phyloP scores from a whole-genome alignment of 2,113 vertebrate genomes.

The Ginglymostoma cirratum region DNA sequence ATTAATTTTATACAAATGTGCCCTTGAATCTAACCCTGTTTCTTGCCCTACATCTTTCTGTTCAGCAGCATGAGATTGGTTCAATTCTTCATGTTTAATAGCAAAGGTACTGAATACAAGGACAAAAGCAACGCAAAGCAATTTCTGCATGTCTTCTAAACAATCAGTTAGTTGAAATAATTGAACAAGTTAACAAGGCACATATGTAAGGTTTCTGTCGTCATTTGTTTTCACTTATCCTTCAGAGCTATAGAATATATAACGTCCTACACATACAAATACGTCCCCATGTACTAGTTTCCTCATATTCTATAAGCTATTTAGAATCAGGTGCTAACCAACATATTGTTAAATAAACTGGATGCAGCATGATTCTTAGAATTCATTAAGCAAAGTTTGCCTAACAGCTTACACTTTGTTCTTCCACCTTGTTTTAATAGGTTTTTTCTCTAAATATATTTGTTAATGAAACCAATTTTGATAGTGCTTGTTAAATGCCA shows the following conservation, averaged over 20 bases:
- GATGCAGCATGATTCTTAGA: not conserved
- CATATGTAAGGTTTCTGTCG: not conserved
- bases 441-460: not conserved
- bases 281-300: not conserved
- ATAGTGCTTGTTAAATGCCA: not conserved
- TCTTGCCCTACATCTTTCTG: slow-evolving; percentile 36
- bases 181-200: slow-evolving; percentile 21
- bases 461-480: not conserved
- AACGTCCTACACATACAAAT: not conserved
- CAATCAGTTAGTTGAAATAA: slow-evolving; percentile 19
- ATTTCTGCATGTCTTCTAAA: slow-evolving; percentile 31
- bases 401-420: not conserved
- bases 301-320: not conserved
- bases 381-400: not conserved
- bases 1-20: slow-evolving; percentile 90
- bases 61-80: slow-evolving; percentile 37
- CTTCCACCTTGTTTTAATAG: not conserved
- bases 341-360: not conserved
- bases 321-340: not conserved
- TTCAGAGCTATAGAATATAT: not conserved
- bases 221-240: not conserved
- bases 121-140: slow-evolving; percentile 40
- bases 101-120: slow-evolving; percentile 45
- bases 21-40: slow-evolving; percentile 68
- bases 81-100: slow-evolving; percentile 41